Conservation (phyloP, 2,888 invertebrate species). For the Vannuccia rotundouncinata region DNA sequence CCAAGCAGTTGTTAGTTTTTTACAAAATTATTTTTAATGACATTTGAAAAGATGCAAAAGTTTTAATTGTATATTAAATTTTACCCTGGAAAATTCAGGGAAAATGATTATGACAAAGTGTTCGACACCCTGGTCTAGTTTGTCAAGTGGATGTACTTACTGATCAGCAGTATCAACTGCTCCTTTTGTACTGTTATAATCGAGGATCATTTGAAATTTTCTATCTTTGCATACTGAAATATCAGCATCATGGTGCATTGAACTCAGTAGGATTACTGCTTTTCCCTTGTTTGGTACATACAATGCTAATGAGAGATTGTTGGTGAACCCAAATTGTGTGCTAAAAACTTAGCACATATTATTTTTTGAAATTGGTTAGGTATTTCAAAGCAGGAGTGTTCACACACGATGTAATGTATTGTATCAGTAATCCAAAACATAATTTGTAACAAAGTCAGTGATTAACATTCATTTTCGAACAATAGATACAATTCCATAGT, state of each 20-base stretch:
- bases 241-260: neutral
- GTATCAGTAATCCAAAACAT: too few relatives aligned
- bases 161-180: too few relatives aligned
- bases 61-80: constrained; percentile 7
- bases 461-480: too few relatives aligned
- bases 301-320: constrained; percentile 6
- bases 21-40: neutral
- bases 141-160: too few relatives aligned
- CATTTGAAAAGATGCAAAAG: neutral
- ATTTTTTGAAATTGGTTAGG: constrained; percentile 3
- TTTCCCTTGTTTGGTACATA: constrained; percentile 26
- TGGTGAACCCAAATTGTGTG: constrained; percentile 20
- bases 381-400: too few relatives aligned
- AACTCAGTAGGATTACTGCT: neutral
- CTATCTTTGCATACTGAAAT: neutral
- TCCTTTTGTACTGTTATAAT: neutral
- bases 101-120: constrained; percentile 26
- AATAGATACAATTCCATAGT: too few relatives aligned
- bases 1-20: neutral
- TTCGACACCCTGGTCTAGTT: constrained; percentile 6
- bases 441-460: too few relatives aligned
- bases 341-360: constrained; percentile 1
- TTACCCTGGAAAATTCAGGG: constrained; percentile 19
- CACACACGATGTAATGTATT: too few relatives aligned
- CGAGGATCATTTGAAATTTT: neutral